Conservation (phyloP, 2,888 invertebrate genomes). For the Falcaria lacertinaria region DNA sequence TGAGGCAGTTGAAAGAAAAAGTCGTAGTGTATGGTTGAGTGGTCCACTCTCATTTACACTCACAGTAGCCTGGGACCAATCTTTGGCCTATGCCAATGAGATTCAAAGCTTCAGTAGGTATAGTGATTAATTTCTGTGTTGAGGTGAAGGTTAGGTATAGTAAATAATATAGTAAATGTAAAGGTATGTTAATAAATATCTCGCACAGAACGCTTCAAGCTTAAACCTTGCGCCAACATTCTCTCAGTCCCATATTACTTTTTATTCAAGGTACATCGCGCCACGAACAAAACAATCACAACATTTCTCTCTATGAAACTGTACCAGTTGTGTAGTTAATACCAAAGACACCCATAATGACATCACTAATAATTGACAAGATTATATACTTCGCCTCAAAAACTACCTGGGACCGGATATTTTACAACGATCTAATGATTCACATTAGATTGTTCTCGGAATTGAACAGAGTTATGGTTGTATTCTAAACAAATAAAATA, state of each 20-base stretch:
- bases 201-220: not conserved
- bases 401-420: not conserved
- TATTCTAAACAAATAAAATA: conserved; percentile 23
- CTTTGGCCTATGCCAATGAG: no score
- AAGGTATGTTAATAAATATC: no score
- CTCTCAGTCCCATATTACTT: not conserved
- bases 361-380: not conserved
- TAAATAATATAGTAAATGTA: no score
- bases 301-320: not conserved
- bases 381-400: not conserved
- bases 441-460: conserved; percentile 20
- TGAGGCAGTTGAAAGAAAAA: no score
- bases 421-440: not conserved
- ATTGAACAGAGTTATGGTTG: conserved; percentile 13
- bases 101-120: no score
- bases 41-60: no score
- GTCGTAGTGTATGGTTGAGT: no score
- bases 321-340: not conserved
- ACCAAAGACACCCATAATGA: not conserved
- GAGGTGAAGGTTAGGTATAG: no score
- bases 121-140: no score
- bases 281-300: not conserved
- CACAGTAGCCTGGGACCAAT: no score
- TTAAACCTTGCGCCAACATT: not conserved
- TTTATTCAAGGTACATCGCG: not conserved